Conservation (phyloP, 2,113 vertebrate species). For the Progne subis region DNA sequence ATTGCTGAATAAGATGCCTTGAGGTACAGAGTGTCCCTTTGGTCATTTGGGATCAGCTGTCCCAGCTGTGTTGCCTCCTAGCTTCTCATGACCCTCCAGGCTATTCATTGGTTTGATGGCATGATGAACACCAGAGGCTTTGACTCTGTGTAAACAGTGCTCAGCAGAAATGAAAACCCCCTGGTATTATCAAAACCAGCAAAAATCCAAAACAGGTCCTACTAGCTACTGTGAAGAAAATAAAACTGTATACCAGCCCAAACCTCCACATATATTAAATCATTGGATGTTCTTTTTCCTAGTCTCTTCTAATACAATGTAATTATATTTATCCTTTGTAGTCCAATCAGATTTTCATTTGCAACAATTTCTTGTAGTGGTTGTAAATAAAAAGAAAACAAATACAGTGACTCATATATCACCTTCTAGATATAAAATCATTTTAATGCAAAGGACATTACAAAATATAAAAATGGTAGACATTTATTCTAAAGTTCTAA, state of each 20-base stretch:
- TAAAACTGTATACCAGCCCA: not conserved
- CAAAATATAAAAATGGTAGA: not conserved
- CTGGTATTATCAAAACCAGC: not conserved
- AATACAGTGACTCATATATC: not conserved
- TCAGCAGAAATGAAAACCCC: not conserved
- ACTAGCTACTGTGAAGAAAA: not conserved
- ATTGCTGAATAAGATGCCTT: not conserved
- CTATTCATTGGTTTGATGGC: not conserved
- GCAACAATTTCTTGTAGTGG: not conserved
- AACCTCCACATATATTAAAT: not conserved
- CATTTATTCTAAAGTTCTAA: not conserved
- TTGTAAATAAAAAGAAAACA: not conserved
- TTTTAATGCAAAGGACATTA: not conserved
- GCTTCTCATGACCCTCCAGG: fast-evolving
- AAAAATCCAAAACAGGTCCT: not conserved
- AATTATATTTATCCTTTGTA: not conserved
- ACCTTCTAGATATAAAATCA: not conserved
- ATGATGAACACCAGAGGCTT: not conserved
- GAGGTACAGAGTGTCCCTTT: not conserved
- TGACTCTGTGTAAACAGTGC: not conserved
- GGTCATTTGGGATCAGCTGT: not conserved
- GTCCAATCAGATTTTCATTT: not conserved
- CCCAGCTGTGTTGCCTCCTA: not conserved
- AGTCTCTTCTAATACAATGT: not conserved
- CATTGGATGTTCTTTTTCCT: not conserved